phyloP scores from a whole-genome alignment of 2,113 vertebrate species.

The Leucopternis melanops region DNA sequence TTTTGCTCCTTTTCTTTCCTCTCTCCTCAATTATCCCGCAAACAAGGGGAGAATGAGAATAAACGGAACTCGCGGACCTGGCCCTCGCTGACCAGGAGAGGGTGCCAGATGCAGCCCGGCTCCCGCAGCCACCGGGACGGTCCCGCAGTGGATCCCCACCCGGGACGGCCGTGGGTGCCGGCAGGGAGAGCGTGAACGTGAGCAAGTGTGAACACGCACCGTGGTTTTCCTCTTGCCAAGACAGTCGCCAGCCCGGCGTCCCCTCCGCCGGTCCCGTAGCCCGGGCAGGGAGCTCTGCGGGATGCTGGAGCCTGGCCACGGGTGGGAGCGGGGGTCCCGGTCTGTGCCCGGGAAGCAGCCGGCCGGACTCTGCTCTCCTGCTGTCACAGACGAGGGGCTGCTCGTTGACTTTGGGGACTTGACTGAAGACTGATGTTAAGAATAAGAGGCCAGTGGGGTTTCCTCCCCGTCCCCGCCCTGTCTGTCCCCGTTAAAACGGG shows the following conservation, averaged over 20 bases:
- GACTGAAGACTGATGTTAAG: background rate
- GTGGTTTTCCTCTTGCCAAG: rapidly evolving
- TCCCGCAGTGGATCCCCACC: background rate
- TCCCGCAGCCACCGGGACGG: background rate
- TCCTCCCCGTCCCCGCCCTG: background rate
- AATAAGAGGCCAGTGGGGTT: rapidly evolving
- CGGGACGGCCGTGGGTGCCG: rapidly evolving
- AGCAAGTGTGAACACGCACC: background rate
- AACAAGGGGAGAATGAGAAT: background rate
- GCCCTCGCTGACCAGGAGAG: background rate
- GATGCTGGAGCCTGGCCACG: background rate
- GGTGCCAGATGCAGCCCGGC: background rate
- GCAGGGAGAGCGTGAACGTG: rapidly evolving
- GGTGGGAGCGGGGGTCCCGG: background rate
- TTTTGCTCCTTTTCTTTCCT: background rate
- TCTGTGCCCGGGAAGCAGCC: rapidly evolving
- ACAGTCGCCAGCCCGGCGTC: background rate
- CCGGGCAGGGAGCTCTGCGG: background rate
- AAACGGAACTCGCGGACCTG: rapidly evolving
- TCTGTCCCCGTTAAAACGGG: rapidly evolving
- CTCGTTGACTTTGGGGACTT: background rate
- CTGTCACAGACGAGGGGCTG: background rate
- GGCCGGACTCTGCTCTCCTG: too few species aligned
- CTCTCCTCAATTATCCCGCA: rapidly evolving
- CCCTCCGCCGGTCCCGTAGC: background rate